Base-by-base conservation (phyloP, 2,888 invertebrate species). In the Laothoe populi region DNA sequence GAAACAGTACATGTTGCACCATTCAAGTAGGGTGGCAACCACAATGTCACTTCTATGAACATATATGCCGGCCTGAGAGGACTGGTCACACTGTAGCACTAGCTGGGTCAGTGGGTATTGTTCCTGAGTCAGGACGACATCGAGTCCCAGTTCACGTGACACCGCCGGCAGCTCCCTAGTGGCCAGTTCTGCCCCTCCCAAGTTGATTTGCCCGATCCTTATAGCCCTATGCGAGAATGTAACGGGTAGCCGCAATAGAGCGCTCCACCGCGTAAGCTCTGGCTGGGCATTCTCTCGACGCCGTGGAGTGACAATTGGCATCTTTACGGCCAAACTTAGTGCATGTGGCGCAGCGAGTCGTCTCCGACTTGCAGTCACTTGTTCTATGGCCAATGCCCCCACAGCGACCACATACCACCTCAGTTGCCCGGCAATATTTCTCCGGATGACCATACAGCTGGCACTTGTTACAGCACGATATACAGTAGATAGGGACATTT, bases 361-460 rank as follows among this genome's bases (percentile, higher is more conserved):
- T 2, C 0, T 0, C 4, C 0, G 65, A 10, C 45, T 57, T 45
- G 61, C 78, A 79, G 0, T 61, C 66, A 0, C 19, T 40, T 0
- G 21, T 2, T 0, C 57, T 31, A 42, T 78, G 77, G 0, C 77
- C 77, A 0, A 31, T 8, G 0, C 63, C 70, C 0, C 77, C 74
- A 11, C 77, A 78, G 0, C 61, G 64, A 0, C 70, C 70, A 21
- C 78, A 78, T 0, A 58, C 63, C 0, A 11, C 23, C 0, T 42
- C 44, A 0, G 35, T 44, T 0, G 71, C 62, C 1, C 68, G 13
- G 45, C 77, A 79, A 31, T 66, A 69, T 2, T 72, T 72, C 1
- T 73, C 77, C 0, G 76, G 77, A 67, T 81, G 76, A 0, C 79
- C 80, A 24, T 77, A 79, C 0, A 67, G 66, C 21, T 82, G 81